Base-by-base conservation (phyloP, 2,113 vertebrate genomes). In the Dicerorhinus sumatrensis region DNA sequence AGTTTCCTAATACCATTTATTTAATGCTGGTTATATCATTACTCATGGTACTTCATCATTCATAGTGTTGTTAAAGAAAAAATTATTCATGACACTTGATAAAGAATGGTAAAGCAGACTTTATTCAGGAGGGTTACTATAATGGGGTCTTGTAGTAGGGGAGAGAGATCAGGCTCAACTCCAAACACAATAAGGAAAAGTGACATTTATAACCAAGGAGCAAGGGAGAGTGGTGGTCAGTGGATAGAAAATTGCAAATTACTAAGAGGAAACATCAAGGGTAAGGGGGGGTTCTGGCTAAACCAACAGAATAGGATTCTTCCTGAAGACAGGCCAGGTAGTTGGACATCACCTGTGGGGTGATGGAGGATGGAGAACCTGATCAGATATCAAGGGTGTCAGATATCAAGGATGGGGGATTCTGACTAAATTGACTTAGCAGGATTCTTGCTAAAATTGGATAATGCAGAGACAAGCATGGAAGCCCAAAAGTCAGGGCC, bases 1-100 rank as follows among this genome's bases (percentile, higher is more conserved):
- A 46, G 39, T 72, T 93, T 84, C 51, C 83, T 82, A 72, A 73
- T 67, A 86, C 60, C 54, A n/a, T 89, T 94, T 84, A 80, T 80
- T 82, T 86, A 89, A 79, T 79, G 12, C 36, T 82, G 8, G 5
- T n/a, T 93, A 20, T 60, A 31, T 83, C 5, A 56, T 95, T 80
- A n/a, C 14, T 94, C 23, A 0, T 82, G 51, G 20, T 2, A 58
- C 10, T 75, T 91, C 48, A 89, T 76, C 33, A 72, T 94, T 92
- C 39, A 39, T 77, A 8, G 12, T 77, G 29, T 11, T 77, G 23
- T 77, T 91, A 84, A 69, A 72, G 92, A 81, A 90, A 81, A n/a
- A 76, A 31, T 20, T 63, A 65, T 6, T 48, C 42, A n/a, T 58
- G 18, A 84, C 13, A 25, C 25, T 76, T 36, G 13, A 77, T 76